Base-by-base conservation (phyloP, 2,113 vertebrate species). In the Herpailurus yagouaroundi region DNA sequence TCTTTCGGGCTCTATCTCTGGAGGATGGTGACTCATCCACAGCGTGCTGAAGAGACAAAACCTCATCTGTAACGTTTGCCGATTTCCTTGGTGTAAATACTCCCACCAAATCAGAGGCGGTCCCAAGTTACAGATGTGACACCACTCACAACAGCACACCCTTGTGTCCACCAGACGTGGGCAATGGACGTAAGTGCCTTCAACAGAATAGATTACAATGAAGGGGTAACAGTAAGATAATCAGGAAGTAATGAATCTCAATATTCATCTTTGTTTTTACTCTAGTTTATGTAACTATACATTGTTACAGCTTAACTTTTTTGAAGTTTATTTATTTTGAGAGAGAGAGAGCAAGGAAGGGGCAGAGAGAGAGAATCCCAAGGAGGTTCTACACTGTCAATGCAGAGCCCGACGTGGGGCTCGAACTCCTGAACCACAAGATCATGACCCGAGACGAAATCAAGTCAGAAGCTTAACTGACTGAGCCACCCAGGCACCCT, bases 81-180 rank as follows among this genome's bases (percentile, higher is more conserved):
- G 1, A 19, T 57, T 38, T 33, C 66, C 50, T 33, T 89, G 23
- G 3, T 50, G 7, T 57, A n/a, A 83, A 89, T 9, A 41, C 1
- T 33, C 33, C 38, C 15, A 10, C 9, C 4, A 31, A 27, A 27
- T 31, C 63, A 74, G 0, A 66, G 81, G 25, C 31, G 33, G 33
- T 25, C 15, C 15, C 4, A 38, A 14, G 83, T 12, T 33, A 13
- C 23, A 0, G 45, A 0, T 12, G 25, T 18, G 29, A 29, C 11
- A 1, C n/a, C 64, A 4, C 8, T 14, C 0, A 0, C 1, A 7
- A 12, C 4, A 3, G 13, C 13, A 77, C 21, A 27, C 38, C 27
- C 10, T 25, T 9, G 15, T 6, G 74, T 18, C 25, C 52, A 36
- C 38, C 8, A 2, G 21, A 12, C 14, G 68, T 31, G 27, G 1